Percentiles rank a stretch among this genome's conserved stretches.
Conservation (phyloP, 2,797 vertebrate genomes). For the Gymnothorax javanicus region DNA sequence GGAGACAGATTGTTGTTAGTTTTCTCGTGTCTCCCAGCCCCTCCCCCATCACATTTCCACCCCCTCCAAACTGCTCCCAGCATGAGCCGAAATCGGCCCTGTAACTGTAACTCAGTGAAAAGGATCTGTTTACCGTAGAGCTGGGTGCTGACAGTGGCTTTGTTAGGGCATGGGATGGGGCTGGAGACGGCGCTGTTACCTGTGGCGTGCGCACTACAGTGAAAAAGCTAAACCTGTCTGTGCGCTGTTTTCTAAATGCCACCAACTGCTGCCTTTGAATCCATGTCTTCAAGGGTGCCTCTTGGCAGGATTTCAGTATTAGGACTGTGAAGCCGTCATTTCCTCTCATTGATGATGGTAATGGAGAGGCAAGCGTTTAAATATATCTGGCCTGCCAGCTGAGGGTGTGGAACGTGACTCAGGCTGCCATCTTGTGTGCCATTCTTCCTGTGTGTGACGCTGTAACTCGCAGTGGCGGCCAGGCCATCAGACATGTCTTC, state of each 20-base stretch:
- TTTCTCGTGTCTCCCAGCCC: slow-evolving; percentile 11
- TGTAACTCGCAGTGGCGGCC: neutral
- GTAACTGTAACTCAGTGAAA: slow-evolving; percentile 38
- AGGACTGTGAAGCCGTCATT: neutral
- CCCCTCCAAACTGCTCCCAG: slow-evolving; percentile 25
- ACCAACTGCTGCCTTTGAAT: neutral
- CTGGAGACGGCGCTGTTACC: neutral
- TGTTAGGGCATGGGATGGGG: neutral
- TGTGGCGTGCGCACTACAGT: neutral
- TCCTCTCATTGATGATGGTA: neutral
- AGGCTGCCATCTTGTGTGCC: neutral
- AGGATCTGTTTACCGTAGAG: slow-evolving; percentile 36
- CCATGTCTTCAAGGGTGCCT: neutral
- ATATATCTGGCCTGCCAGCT: neutral
- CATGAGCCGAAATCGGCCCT: slow-evolving; percentile 34
- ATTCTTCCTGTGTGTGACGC: neutral
- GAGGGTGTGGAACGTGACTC: neutral
- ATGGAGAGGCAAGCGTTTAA: neutral
- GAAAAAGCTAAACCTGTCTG: neutral
- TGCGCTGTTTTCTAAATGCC: neutral
- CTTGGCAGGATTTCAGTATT: neutral
- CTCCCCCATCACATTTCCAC: slow-evolving; percentile 2
- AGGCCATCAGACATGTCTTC: neutral
- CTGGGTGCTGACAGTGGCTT: neutral
- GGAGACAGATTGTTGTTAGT: slow-evolving; percentile 22